Percentiles rank a stretch among this genome's conserved stretches.
These are phyloP conservation scores for Apomyelois bistriatella DNA, from an alignment of 2,888 invertebrate species.

Conservation along the genomic window DNA sequence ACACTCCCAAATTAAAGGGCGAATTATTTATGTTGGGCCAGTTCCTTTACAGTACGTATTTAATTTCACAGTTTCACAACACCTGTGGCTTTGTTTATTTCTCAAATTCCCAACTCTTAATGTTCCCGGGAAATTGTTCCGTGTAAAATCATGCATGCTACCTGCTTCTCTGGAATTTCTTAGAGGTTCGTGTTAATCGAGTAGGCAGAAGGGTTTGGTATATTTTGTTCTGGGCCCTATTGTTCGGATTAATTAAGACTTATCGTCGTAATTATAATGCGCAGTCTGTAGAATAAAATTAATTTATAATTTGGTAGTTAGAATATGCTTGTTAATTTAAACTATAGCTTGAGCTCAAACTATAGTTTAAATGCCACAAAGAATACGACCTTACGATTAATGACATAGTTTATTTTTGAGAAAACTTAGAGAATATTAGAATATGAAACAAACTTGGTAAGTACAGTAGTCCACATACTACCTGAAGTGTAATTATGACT, in stretches of 20 bases:
- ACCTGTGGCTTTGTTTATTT: constrained; percentile 71
- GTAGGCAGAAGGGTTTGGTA: not conserved
- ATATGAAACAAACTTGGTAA: too few species aligned
- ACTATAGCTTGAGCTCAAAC: too few species aligned
- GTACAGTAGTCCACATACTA: too few species aligned
- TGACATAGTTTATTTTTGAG: too few species aligned
- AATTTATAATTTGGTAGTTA: too few species aligned
- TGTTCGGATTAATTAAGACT: not conserved
- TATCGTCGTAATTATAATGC: too few species aligned
- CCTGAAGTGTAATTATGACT: too few species aligned
- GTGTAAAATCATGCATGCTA: constrained; percentile 29
- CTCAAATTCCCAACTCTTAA: constrained; percentile 43
- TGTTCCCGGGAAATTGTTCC: constrained; percentile 36
- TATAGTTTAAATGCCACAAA: too few species aligned
- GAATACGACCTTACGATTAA: too few species aligned
- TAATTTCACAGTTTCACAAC: constrained; percentile 44
- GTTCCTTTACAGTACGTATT: constrained; percentile 43
- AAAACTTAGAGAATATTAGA: too few species aligned
- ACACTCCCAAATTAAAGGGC: constrained; percentile 43
- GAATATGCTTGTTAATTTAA: too few species aligned
- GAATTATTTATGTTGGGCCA: constrained; percentile 53
- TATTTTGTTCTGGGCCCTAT: not conserved
- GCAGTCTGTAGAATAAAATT: too few species aligned
- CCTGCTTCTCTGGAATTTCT: constrained; percentile 11
- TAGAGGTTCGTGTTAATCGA: constrained; percentile 12